phyloP scores from a whole-genome alignment of 2,797 vertebrate genomes.

The Miichthys miiuy region DNA sequence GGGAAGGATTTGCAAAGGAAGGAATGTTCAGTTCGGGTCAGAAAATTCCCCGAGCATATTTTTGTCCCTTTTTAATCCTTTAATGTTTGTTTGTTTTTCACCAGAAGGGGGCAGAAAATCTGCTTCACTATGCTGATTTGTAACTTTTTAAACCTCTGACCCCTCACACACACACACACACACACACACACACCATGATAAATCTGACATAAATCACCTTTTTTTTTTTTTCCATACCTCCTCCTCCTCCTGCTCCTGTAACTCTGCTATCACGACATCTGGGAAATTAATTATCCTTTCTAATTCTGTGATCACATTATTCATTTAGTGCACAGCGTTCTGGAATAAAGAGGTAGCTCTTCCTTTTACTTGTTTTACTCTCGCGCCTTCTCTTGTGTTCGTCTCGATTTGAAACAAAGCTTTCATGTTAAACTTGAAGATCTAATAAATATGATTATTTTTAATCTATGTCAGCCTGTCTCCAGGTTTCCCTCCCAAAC shows the following conservation, averaged over 20 bases:
- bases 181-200: not conserved
- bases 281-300: slow-evolving; percentile 52
- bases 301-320: slow-evolving; percentile 52
- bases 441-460: not conserved
- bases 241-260: slow-evolving; percentile 8
- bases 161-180: not conserved
- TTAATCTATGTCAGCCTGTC: slow-evolving; percentile 33
- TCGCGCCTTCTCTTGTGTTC: not conserved
- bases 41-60: not conserved
- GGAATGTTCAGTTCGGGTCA: not conserved
- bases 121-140: not conserved
- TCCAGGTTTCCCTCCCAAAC: slow-evolving; percentile 48
- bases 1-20: not conserved
- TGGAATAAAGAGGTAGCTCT: not conserved
- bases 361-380: not conserved
- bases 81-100: too few species aligned
- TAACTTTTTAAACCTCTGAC: not conserved
- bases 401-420: not conserved
- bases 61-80: not conserved
- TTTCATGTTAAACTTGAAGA: too few species aligned
- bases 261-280: slow-evolving; percentile 31
- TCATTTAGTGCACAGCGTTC: slow-evolving; percentile 23
- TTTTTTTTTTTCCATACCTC: not conserved
- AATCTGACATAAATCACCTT: slow-evolving; percentile 27
- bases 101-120: slow-evolving; percentile 30